These are phyloP conservation scores for Philaenus spumarius DNA, from an alignment of 1,140 invertebrate genomes.

Conservation along the genomic window DNA sequence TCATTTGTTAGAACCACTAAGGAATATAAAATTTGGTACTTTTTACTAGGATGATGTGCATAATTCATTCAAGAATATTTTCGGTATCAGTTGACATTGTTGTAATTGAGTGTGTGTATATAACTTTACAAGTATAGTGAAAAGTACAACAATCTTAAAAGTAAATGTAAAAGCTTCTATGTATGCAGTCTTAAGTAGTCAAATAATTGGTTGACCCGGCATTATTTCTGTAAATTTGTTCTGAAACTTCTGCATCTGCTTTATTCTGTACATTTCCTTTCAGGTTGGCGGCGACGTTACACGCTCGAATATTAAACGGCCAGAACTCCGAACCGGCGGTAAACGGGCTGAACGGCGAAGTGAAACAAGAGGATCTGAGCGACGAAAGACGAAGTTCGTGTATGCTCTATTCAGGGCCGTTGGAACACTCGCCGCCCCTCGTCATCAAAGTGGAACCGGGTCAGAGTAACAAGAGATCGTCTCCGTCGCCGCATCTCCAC, in stretches of 20 bases:
- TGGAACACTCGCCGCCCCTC: constrained; percentile 12
- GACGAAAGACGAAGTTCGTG: constrained; percentile 19
- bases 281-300: constrained; percentile 69
- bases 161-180: no score
- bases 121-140: no score
- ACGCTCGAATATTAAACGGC: constrained; percentile 63
- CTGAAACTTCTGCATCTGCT: neutral
- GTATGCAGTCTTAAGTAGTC: no score
- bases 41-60: no score
- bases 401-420: constrained; percentile 6
- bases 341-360: constrained; percentile 15
- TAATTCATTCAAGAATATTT: no score
- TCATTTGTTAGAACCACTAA: no score
- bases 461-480: constrained; percentile 16
- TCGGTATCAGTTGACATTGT: no score
- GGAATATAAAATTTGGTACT: no score
- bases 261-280: neutral
- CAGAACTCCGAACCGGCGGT: neutral
- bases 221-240: no score
- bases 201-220: no score
- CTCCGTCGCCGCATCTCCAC: constrained; percentile 1
- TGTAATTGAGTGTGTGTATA: no score
- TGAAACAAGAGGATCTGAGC: constrained; percentile 24
- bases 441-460: constrained; percentile 27
- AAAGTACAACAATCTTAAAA: no score